phyloP scores from a whole-genome alignment of 2,113 vertebrate species.

The Cinclus cinclus region DNA sequence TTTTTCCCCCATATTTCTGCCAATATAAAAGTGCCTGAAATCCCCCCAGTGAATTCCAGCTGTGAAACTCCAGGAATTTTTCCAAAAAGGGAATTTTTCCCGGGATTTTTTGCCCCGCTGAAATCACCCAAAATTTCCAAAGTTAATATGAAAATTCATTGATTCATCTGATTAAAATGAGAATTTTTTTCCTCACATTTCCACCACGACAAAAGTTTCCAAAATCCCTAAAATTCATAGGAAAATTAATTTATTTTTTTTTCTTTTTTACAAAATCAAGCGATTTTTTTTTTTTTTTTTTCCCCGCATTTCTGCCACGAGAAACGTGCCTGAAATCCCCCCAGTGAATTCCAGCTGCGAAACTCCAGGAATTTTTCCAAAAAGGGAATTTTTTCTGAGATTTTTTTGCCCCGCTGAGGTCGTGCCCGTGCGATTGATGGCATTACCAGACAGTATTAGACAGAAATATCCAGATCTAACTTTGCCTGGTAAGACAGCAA shows the following conservation, averaged over 20 bases:
- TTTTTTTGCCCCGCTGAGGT: constrained; percentile 35
- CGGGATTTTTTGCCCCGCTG: background rate
- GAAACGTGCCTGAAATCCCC: background rate
- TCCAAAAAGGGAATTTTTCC: background rate
- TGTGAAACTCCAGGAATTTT: too few species aligned
- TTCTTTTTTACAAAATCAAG: background rate
- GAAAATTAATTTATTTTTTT: background rate
- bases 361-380: background rate
- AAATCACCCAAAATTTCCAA: background rate
- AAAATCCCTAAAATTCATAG: background rate
- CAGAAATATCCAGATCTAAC: constrained; percentile 95
- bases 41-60: too few species aligned
- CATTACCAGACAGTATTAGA: constrained; percentile 99
- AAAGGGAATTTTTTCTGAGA: background rate
- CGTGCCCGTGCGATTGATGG: constrained; percentile 85
- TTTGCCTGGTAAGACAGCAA: constrained; percentile 98
- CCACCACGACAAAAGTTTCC: background rate
- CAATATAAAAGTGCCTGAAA: too few species aligned
- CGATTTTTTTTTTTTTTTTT: background rate
- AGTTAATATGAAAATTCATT: background rate
- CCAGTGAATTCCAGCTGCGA: background rate
- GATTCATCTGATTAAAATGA: background rate
- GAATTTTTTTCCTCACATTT: background rate
- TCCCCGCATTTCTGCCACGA: rapidly evolving
- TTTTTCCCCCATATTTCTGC: too few species aligned